These are phyloP conservation scores for Euglossa dilemma DNA, from an alignment of 1,140 invertebrate genomes.

Conservation along the genomic window DNA sequence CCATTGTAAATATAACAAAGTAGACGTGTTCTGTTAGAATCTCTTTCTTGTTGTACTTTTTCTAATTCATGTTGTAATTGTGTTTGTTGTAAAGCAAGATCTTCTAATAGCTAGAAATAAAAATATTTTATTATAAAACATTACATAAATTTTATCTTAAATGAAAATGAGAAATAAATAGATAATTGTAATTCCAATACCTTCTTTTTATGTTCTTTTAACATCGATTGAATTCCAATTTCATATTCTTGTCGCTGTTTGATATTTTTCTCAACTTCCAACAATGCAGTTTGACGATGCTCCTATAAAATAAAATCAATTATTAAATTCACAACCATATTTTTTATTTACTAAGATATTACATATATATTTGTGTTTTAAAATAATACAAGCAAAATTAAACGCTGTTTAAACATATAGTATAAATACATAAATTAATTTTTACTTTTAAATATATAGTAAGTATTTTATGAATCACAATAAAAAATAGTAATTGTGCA, in stretches of 20 bases:
- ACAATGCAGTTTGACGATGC: constrained; percentile 81
- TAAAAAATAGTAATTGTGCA: constrained; percentile 54
- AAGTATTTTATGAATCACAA: constrained; percentile 37
- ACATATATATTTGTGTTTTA: not conserved
- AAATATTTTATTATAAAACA: not conserved
- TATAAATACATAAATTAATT: constrained; percentile 11
- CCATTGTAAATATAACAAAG: constrained; percentile 78
- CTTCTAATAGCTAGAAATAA: constrained; percentile 83
- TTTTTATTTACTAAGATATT: not conserved
- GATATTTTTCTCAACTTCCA: constrained; percentile 83
- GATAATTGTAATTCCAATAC: constrained; percentile 68
- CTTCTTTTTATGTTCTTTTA: constrained; percentile 83
- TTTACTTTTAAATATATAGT: not conserved
- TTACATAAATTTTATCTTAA: not conserved
- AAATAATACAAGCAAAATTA: constrained; percentile 21
- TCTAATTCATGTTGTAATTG: constrained; percentile 86
- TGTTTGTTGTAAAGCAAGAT: constrained; percentile 85
- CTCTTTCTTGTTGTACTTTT: constrained; percentile 86
- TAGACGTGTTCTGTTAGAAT: constrained; percentile 85
- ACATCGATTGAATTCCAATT: constrained; percentile 81
- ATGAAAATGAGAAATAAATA: constrained; percentile 3
- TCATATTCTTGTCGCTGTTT: constrained; percentile 83
- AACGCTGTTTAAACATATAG: not conserved
- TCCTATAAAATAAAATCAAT: constrained; percentile 75
- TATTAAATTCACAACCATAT: not conserved